These are phyloP conservation scores for Bimastos eiseni DNA, from an alignment of 2,888 invertebrate genomes.

Conservation along the genomic window DNA sequence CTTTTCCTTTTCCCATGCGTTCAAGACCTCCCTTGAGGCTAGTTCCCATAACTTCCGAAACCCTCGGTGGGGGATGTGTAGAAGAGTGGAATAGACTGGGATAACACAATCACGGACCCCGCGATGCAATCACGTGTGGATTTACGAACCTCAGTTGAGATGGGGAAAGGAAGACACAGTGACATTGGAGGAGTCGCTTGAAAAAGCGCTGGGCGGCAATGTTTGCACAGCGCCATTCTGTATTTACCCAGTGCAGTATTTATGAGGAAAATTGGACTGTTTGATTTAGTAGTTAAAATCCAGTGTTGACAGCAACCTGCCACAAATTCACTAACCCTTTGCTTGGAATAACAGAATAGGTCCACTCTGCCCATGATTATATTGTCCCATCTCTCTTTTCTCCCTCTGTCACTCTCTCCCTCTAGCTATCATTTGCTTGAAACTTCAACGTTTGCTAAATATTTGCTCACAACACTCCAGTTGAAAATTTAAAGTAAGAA, in stretches of 20 bases:
- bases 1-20: not conserved
- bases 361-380: not conserved
- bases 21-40: conserved; percentile 6
- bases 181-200: not conserved
- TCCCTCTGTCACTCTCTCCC: conserved; percentile 37
- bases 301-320: not conserved
- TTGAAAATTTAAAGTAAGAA: not conserved
- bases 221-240: not conserved
- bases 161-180: not conserved
- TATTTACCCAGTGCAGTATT: not conserved
- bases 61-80: not conserved
- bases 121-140: conserved; percentile 6
- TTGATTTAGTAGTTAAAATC: conserved; percentile 13
- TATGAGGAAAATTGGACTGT: not conserved
- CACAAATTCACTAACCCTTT: not conserved
- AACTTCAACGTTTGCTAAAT: not conserved
- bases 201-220: not conserved
- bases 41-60: not conserved
- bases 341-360: not conserved
- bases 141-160: not conserved
- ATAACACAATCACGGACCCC: not conserved
- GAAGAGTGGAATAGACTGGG: not conserved
- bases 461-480: not conserved
- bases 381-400: not conserved
- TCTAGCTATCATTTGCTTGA: conserved; percentile 48